Evolutionary conservation across 2,113 vertebrate genomes (phyloP), one percentile per base, ranked within the genome.

Genomic region (Poecilia latipinna): DNA sequence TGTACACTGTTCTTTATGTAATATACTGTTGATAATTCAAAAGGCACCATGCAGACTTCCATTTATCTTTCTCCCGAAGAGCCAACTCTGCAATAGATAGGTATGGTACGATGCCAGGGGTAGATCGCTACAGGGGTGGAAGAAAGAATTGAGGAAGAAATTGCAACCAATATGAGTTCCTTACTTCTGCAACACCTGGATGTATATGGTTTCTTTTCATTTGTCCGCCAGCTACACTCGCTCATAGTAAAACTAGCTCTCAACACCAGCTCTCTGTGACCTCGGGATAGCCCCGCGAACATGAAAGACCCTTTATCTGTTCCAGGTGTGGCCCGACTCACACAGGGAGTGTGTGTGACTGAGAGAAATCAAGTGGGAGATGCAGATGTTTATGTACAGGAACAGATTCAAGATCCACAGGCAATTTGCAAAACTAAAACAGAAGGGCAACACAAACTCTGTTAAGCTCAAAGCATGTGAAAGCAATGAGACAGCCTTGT

Each of bases 261-360:
- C 87, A 92, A 90, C 91, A 92, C 88, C 88, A 89, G 89, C 84
- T 75, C 86, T 91, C 82, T n/a, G 84, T 95, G 94, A 95, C 93
- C 94, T 91, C 91, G 54, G 90, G 83, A 89, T 93, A 91, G 92
- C 93, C 91, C 87, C 74, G 72, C 60, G 82, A 93, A 95, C 93
- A 94, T 94, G 88, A 94, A 95, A 95, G 94, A 79, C 70, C 79
- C 86, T 94, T 95, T 93, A 95, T 94, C 88, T 91, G 90, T 93
- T 94, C 92, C 94, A 94, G 94, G 94, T 95, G 94, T 92, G 88
- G 86, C 74, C 76, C 78, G 76, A 86, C 87, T 90, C 83, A 86
- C 17, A 69, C 80, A 88, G 82, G 22, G 86, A 62, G 74, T 72
- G 74, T 71, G 86, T 70, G 85, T 71, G 77, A 86, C 67, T 72